phyloP scores from a whole-genome alignment of 2,797 vertebrate genomes.

The Rhincodon typus region DNA sequence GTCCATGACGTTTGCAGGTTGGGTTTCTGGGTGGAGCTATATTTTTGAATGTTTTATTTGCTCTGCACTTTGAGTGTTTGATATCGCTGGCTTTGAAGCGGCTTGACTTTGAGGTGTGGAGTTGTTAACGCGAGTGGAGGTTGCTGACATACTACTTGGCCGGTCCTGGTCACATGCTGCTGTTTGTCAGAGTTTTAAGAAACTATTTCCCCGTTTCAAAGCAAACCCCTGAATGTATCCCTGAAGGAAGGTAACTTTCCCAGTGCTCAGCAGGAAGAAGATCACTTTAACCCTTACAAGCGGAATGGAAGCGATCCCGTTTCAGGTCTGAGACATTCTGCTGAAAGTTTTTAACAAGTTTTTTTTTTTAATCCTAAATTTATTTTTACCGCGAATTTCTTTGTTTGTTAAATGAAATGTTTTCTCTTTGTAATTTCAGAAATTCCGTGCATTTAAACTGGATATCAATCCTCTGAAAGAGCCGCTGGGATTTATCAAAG shows the following conservation, averaged over 20 bases:
- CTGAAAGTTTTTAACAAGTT: neutral
- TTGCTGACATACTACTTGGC: too few species aligned
- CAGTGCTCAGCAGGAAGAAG: neutral
- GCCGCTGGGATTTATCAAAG: conserved; percentile 80
- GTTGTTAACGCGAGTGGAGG: neutral
- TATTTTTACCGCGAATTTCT: neutral
- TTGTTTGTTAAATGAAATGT: neutral
- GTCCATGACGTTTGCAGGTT: too few species aligned
- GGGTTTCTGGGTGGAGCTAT: too few species aligned
- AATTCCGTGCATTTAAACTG: conserved; percentile 49
- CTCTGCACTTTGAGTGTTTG: neutral
- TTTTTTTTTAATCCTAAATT: neutral
- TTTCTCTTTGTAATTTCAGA: conserved; percentile 17
- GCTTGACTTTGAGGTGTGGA: neutral
- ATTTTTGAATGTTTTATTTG: neutral
- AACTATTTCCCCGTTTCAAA: too few species aligned
- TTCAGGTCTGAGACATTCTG: neutral
- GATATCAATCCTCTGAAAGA: conserved; percentile 76
- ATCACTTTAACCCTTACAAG: too few species aligned
- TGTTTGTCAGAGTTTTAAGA: too few species aligned
- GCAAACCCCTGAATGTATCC: neutral
- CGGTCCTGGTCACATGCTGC: neutral
- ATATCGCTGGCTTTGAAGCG: neutral
- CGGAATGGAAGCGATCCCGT: neutral
- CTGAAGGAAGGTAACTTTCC: neutral